Base-by-base conservation (phyloP, 2,888 invertebrate species). In the Polietes domitor region DNA sequence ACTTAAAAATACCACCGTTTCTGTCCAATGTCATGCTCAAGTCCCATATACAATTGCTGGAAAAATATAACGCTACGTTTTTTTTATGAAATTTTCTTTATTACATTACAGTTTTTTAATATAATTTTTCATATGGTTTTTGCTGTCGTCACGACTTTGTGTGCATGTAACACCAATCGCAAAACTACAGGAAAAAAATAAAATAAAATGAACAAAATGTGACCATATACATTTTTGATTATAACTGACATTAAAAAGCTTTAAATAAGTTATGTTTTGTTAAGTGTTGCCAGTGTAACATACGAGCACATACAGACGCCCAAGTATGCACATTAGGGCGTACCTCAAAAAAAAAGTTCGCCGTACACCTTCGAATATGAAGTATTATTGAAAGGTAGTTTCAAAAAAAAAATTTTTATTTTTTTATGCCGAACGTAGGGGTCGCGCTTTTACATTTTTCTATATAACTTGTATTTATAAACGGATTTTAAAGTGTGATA, bases 241-340 rank as follows among this genome's bases (percentile, higher is more conserved):
- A 84, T 76, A 76, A 78, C 72, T 84, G 84, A 84, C 84, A 84
- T 84, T 84, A 81, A 84, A 84, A 84, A 76, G 84, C 81, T 84
- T 84, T 84, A 81, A 84, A 84, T 84, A 84, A 84, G 75, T 84
- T 84, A 81, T 81, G 76, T 68, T 68, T 81, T 78, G 75, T 73
- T 84, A 82, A 84, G 77, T 81, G 76, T 81, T 73, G 73, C 24
- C 26, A 58, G 53, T 28, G 71, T 19, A 55, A 47, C 17, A 77
- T 72, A 65, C 24, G 47, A 43, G 19, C n/a, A n/a, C n/a, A n/a
- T n/a, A n/a, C n/a, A n/a, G n/a, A n/a, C n/a, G n/a, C n/a, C n/a
- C n/a, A n/a, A n/a, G n/a, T n/a, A n/a, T n/a, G n/a, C n/a, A n/a
- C n/a, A n/a, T n/a, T n/a, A n/a, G n/a, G n/a, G n/a, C n/a, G n/a